phyloP scores from a whole-genome alignment of 2,113 vertebrate species.

The Gallinago jamesoni region DNA sequence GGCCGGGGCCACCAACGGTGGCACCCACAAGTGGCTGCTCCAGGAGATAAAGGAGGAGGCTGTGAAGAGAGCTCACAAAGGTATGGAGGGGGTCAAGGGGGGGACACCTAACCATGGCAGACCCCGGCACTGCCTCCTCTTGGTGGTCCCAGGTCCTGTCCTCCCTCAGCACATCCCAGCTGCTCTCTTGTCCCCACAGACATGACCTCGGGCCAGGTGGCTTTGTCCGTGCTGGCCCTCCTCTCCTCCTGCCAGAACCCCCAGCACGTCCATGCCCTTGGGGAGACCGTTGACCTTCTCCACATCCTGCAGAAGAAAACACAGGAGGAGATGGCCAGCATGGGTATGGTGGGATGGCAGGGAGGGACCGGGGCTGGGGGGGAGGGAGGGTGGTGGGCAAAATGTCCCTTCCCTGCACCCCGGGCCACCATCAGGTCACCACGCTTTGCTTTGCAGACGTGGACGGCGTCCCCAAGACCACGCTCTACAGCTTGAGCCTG shows the following conservation, averaged over 20 bases:
- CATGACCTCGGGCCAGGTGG: slow-evolving; percentile 58
- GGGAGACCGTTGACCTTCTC: background rate
- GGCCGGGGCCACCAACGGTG: background rate
- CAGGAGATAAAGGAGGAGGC: background rate
- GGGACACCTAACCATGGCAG: accelerated
- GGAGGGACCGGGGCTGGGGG: accelerated
- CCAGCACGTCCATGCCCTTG: background rate
- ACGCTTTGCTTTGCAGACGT: background rate
- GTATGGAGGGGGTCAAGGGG: background rate
- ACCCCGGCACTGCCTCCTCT: accelerated
- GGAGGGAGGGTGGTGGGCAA: no score
- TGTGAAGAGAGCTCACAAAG: background rate
- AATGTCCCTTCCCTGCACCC: accelerated
- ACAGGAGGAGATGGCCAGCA: background rate
- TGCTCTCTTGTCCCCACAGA: slow-evolving; percentile 3
- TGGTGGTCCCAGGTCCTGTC: no score
- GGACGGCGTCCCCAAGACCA: background rate
- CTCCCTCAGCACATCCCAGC: accelerated
- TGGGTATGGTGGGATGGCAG: background rate
- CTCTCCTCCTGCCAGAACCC: slow-evolving; percentile 69
- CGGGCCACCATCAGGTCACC: accelerated
- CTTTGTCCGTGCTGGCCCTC: slow-evolving; percentile 68
- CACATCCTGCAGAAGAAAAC: background rate
- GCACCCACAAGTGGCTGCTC: slow-evolving; percentile 9
- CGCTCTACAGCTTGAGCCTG: slow-evolving; percentile 25